Percentiles rank a stretch among this genome's conserved stretches.
phyloP scores from a whole-genome alignment of 2,113 vertebrate species.

The Pedionomus torquatus region DNA sequence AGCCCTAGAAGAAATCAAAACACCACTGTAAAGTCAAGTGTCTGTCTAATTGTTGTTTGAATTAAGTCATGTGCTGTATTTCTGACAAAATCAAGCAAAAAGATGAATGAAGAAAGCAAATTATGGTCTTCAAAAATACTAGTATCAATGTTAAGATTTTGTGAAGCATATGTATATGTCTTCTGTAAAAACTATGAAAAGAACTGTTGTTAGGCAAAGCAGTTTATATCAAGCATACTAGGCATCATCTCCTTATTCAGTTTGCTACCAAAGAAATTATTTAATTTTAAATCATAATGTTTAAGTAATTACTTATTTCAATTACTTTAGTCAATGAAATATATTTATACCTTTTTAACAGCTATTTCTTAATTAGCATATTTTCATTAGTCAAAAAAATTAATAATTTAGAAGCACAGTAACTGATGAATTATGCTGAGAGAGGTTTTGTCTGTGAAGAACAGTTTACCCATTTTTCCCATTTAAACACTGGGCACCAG shows the following conservation, averaged over 20 bases:
- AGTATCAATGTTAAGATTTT: not conserved
- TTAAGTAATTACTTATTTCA: conserved; percentile 87
- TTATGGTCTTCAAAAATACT: not conserved
- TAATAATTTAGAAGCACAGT: conserved; percentile 84
- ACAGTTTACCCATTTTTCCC: conserved; percentile 5
- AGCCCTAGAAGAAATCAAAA: not conserved
- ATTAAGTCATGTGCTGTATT: not conserved
- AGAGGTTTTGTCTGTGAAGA: conserved; percentile 40
- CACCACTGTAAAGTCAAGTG: not conserved
- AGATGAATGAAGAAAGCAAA: not conserved
- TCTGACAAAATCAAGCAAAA: not conserved
- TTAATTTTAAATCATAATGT: conserved; percentile 82
- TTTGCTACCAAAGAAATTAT: conserved; percentile 74
- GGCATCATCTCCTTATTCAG: conserved; percentile 58
- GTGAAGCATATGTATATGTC: not conserved
- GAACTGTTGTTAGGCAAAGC: not conserved
- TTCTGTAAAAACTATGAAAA: conserved; percentile 55
- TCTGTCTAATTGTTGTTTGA: not conserved
- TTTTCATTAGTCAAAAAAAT: conserved; percentile 88
- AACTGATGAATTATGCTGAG: conserved; percentile 80
- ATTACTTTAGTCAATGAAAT: conserved; percentile 84
- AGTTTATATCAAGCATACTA: conserved; percentile 61
- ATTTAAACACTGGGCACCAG: not conserved
- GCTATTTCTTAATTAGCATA: conserved; percentile 86
- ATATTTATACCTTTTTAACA: conserved; percentile 84